phyloP scores from a whole-genome alignment of 2,888 invertebrate genomes.

The Tinea semifulvella region DNA sequence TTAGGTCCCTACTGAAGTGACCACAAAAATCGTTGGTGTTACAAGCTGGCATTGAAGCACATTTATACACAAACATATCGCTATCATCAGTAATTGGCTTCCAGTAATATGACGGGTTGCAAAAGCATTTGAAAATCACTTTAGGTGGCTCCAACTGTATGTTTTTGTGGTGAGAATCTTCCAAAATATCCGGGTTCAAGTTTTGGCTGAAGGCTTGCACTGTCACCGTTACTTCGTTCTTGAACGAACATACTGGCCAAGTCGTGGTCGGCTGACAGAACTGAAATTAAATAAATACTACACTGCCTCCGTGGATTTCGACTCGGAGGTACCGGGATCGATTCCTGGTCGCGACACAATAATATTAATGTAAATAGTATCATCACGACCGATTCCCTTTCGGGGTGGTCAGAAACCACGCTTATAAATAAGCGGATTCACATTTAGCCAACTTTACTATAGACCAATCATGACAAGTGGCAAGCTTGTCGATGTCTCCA shows the following conservation, averaged over 20 bases:
- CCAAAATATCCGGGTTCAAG: constrained; percentile 48
- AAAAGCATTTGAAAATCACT: constrained; percentile 56
- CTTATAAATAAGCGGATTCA: no score
- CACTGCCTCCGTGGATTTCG: background rate
- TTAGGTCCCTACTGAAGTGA: constrained; percentile 64
- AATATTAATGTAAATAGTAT: no score
- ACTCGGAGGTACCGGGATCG: no score
- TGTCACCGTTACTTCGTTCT: constrained; percentile 39
- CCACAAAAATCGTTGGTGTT: constrained; percentile 68
- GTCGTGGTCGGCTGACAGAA: constrained; percentile 54
- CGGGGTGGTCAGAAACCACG: no score
- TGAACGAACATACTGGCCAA: constrained; percentile 41
- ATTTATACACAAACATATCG: constrained; percentile 41
- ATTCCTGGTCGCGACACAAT: no score
- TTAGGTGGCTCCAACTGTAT: constrained; percentile 47
- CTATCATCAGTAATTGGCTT: constrained; percentile 31
- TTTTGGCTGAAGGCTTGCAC: constrained; percentile 35
- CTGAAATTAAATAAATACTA: constrained; percentile 34
- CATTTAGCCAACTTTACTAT: no score
- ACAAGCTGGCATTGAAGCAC: constrained; percentile 60
- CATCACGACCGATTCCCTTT: no score
- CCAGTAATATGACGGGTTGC: constrained; percentile 63
- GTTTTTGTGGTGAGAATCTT: constrained; percentile 42
- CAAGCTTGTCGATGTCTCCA: no score
- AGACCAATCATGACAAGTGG: no score